phyloP scores from a whole-genome alignment of 2,113 vertebrate genomes.

The Xenotilapia leptura region DNA sequence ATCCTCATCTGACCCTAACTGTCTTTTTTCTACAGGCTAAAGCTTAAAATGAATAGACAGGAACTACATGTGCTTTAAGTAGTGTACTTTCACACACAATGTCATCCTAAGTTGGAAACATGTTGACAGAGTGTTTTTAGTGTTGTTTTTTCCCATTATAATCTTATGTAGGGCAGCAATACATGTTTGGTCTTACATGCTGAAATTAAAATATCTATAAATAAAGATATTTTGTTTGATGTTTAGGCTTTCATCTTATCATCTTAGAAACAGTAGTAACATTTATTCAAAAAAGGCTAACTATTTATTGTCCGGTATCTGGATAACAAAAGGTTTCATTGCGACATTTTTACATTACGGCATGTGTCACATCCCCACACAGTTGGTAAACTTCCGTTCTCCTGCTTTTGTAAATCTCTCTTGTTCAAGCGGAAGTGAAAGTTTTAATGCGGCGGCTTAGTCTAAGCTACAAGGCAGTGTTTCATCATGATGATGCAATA shows the following conservation, averaged over 20 bases:
- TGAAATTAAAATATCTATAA: not conserved
- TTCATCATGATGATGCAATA: not conserved
- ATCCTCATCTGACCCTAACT: not conserved
- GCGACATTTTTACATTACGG: fast-evolving
- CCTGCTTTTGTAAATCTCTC: not conserved
- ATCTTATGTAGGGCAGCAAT: not conserved
- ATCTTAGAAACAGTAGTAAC: not conserved
- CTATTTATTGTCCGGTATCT: not conserved
- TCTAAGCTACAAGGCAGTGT: not conserved
- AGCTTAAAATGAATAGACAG: not conserved
- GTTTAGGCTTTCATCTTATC: not conserved
- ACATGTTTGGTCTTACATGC: not conserved
- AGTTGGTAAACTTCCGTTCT: not conserved
- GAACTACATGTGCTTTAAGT: not conserved
- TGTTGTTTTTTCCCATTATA: not conserved
- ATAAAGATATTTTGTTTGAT: not conserved
- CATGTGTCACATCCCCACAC: not conserved
- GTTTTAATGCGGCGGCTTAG: not conserved
- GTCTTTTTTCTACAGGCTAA: not conserved
- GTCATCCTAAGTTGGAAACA: not conserved
- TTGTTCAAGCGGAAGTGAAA: slow-evolving; percentile 1
- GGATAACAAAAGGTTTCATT: not conserved
- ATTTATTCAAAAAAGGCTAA: not conserved
- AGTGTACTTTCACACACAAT: not conserved
- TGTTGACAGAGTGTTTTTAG: not conserved